Base-by-base conservation (phyloP, 2,797 vertebrate species). In the Pachyuromys duprasi region DNA sequence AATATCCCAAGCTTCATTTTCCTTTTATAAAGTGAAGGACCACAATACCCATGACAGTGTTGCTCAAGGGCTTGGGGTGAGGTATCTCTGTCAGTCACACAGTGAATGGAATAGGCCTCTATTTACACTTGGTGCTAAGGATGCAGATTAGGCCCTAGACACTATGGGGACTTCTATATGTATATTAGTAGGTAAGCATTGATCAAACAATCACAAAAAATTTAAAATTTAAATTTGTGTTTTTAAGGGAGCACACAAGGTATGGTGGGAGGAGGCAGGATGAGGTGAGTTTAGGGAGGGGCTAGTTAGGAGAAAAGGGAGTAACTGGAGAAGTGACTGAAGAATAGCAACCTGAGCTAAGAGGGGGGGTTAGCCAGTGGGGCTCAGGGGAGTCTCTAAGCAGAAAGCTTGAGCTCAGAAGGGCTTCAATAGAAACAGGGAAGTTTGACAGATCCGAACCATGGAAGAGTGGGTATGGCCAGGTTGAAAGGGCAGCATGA, bases 181-280 rank as follows among this genome's bases (percentile, higher is more conserved):
- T 36, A 83, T 53, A 65, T 20, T 15, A 60, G 33, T 13, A 81
- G 11, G 12, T 39, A 89, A 60, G 22, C 26, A 89, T 8, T 89
- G 24, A 88, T 76, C 82, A 84, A 83, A 57, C n/a, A 63, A 83
- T 65, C 74, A 90, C 11, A 62, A 28, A 72, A 55, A 89, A 74
- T 87, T 57, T n/a, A 78, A 90, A 72, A 57, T n/a, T 57, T n/a
- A 63, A 80, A 53, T 39, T 13, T 45, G 1, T 15, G 3, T 83
- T 93, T 75, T 69, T 65, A 94, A 86, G n/a, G 33, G 45, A 8
- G 62, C 18, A 70, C 3, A 42, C 13, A n/a, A 6, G n/a, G n/a
- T 79, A 62, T 28, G 8, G 13, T 2, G 33, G 26, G 33, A 8
- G 5, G 24, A 3, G 24, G 33, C 26, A 17, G 4, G 33, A 31